These are phyloP conservation scores for Nasonia longicornis DNA, from an alignment of 1,140 invertebrate species.

Conservation along the genomic window DNA sequence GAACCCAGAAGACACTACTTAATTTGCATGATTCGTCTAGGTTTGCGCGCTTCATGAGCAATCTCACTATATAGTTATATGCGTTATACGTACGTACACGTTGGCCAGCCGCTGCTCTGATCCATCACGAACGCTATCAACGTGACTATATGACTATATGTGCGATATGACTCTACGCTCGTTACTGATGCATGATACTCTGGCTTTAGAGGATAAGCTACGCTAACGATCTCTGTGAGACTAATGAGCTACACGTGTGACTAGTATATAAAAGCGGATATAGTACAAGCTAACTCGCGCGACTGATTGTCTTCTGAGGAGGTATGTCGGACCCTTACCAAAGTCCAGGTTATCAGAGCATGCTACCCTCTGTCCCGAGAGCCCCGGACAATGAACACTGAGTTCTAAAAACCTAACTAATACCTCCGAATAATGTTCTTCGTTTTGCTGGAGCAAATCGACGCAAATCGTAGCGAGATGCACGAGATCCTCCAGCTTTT, in stretches of 20 bases:
- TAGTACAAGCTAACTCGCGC: background rate
- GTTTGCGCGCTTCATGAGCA: background rate
- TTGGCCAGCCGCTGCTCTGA: no score
- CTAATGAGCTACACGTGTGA: background rate
- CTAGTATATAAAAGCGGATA: background rate
- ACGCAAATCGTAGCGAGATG: constrained; percentile 98
- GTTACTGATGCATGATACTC: background rate
- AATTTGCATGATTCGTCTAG: constrained; percentile 39
- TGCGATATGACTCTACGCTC: background rate
- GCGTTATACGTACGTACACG: no score
- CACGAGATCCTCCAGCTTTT: constrained; percentile 96
- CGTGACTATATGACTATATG: no score
- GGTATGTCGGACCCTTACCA: constrained; percentile 60
- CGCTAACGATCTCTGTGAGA: background rate
- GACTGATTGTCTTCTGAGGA: constrained; percentile 60
- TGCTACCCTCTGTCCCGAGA: constrained; percentile 62
- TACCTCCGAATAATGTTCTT: constrained; percentile 99
- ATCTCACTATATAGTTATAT: background rate
- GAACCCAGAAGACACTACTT: constrained; percentile 63
- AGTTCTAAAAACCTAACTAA: constrained; percentile 70
- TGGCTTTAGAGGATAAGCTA: background rate
- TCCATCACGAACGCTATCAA: no score
- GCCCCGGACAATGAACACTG: constrained; percentile 62
- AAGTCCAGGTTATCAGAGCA: constrained; percentile 48
- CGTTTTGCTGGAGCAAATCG: constrained; percentile 98